phyloP scores from a whole-genome alignment of 2,113 vertebrate genomes.

The Marcusenius ussheri region DNA sequence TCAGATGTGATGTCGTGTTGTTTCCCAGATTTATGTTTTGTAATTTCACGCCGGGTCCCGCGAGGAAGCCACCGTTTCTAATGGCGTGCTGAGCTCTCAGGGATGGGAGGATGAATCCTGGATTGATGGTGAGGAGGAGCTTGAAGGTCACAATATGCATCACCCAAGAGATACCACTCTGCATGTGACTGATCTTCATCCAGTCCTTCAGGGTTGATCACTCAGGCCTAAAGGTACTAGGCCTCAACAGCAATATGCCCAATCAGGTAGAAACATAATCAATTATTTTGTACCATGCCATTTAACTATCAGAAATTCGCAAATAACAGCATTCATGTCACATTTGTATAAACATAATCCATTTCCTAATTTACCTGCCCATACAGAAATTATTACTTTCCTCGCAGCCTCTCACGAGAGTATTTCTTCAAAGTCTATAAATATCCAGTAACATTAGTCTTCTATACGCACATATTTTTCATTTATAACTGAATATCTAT shows the following conservation, averaged over 20 bases:
- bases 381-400: neutral
- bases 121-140: neutral
- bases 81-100: conserved; percentile 22
- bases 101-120: conserved; percentile 16
- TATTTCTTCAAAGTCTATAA: neutral
- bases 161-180: neutral
- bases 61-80: neutral
- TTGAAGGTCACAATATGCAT: conserved; percentile 28
- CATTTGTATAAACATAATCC: neutral
- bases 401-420: neutral
- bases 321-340: neutral
- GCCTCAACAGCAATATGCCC: neutral
- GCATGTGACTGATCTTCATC: neutral
- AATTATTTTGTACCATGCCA: neutral
- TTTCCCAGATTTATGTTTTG: conserved; percentile 21
- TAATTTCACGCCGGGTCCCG: conserved; percentile 11
- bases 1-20: conserved; percentile 38
- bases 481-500: neutral
- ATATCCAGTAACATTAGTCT: neutral
- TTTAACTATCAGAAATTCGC: neutral
- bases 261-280: neutral
- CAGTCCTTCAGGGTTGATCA: neutral
- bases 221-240: neutral
- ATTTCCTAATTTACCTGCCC: neutral
- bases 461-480: neutral